Evolutionary conservation across 2,113 vertebrate species (phyloP).

Genomic region (Chloropsis cyanopogon): DNA sequence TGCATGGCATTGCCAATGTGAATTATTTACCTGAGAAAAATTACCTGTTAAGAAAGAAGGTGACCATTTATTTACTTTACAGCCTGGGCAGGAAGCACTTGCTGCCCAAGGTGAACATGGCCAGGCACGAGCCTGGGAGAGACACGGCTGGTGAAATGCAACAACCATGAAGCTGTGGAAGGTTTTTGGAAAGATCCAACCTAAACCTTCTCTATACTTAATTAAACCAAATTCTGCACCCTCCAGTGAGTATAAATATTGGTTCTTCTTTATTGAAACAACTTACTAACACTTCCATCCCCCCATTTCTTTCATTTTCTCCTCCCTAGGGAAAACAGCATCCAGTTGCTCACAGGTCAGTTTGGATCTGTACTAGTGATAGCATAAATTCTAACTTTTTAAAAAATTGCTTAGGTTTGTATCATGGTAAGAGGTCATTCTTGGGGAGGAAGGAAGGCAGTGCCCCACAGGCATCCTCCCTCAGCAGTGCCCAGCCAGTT

Average conservation of each 20-base stretch:
- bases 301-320: background rate
- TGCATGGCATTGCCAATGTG: background rate
- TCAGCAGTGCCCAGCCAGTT: background rate
- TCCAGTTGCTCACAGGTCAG: background rate
- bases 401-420: background rate
- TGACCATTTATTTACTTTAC: background rate
- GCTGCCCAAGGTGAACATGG: rapidly evolving
- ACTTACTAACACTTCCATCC: background rate
- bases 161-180: background rate
- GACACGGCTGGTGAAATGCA: background rate
- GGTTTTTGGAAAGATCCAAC: background rate
- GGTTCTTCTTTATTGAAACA: background rate
- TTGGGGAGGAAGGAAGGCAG: background rate
- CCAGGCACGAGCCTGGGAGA: background rate
- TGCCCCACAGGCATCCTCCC: background rate
- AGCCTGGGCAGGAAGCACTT: background rate
- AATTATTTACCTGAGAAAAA: background rate
- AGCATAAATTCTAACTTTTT: background rate
- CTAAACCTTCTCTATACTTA: background rate
- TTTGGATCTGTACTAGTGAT: background rate
- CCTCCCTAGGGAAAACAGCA: background rate
- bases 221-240: background rate
- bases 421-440: background rate
- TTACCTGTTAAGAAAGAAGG: background rate
- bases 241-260: background rate